A percentile compares a stretch with the other conserved stretches of the same genome.
Evolutionary conservation across 1,140 invertebrate genomes (phyloP).

Genomic region (Lineus longissimus): DNA sequence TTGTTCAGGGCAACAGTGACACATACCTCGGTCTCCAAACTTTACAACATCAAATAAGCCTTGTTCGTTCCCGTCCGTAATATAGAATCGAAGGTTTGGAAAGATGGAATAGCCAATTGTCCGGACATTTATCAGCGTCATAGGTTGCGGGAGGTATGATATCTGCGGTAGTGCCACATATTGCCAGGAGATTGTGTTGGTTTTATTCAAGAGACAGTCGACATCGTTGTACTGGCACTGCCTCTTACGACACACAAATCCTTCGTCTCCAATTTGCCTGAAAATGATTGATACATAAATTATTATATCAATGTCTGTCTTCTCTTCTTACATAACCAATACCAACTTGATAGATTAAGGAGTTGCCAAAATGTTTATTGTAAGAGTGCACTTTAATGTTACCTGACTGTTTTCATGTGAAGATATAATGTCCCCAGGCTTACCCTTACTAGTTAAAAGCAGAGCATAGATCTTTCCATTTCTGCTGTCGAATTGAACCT

Average conservation of each 20-base stretch:
- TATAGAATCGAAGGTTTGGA: constrained; percentile 35
- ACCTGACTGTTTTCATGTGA: not conserved
- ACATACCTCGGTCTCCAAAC: constrained; percentile 31
- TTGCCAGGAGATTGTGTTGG: constrained; percentile 48
- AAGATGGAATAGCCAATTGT: constrained; percentile 32
- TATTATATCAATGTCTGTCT: not conserved
- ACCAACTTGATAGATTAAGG: no score
- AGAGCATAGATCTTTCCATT: no score
- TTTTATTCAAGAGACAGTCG: constrained; percentile 45
- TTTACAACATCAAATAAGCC: constrained; percentile 34
- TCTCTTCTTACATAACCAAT: not conserved
- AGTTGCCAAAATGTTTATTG: no score
- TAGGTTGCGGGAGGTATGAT: constrained; percentile 24
- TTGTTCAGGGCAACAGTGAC: no score
- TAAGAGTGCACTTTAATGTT: not conserved
- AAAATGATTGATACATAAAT: not conserved
- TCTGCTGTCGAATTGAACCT: no score
- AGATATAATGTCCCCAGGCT: no score
- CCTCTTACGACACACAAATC: constrained; percentile 39
- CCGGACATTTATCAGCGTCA: constrained; percentile 35
- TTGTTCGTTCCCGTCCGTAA: constrained; percentile 35
- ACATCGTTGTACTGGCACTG: constrained; percentile 34
- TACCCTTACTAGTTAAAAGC: no score
- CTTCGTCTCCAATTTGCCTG: constrained; percentile 17
- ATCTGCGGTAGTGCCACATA: constrained; percentile 43